Conservation (phyloP, 2,113 vertebrate genomes). For the Sisor rabdophorus region DNA sequence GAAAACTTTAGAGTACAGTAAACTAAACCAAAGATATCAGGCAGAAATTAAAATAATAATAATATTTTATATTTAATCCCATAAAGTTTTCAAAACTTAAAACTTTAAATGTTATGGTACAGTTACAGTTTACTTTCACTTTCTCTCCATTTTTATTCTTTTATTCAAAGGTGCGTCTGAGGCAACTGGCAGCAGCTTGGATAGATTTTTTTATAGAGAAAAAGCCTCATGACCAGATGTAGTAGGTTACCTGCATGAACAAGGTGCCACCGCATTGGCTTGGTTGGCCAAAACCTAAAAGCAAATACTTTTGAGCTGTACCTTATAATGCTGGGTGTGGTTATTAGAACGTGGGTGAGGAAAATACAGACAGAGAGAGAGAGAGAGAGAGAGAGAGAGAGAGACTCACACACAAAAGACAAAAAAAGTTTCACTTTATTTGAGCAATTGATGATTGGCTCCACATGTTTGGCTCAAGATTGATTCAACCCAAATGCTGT, state of each 20-base stretch:
- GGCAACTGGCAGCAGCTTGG: constrained; percentile 21
- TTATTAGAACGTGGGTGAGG: constrained; percentile 9
- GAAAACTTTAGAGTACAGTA: too few species aligned
- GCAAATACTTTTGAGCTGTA: neutral
- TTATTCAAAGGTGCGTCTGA: constrained; percentile 24
- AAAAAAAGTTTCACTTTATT: constrained; percentile 4
- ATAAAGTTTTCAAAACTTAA: constrained; percentile 37
- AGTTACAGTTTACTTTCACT: constrained; percentile 15
- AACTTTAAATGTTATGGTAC: constrained; percentile 23
- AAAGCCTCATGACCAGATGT: constrained; percentile 9
- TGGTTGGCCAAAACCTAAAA: neutral
- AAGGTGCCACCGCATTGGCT: constrained; percentile 13
- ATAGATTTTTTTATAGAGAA: neutral
- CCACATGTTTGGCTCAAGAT: constrained; percentile 49
- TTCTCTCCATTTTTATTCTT: constrained; percentile 11
- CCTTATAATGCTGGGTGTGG: neutral
- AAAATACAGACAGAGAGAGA: constrained; percentile 18
- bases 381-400: constrained; percentile 5
- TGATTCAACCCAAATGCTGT: constrained; percentile 38
- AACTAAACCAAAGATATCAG: neutral
- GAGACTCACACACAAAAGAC: constrained; percentile 11
- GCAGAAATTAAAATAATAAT: too few species aligned
- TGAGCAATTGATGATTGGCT: constrained; percentile 35
- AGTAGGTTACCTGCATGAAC: constrained; percentile 21
- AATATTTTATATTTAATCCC: too few species aligned